Evolutionary conservation across 2,797 vertebrate genomes (phyloP), one percentile per base, ranked within the genome.

Genomic region (Artibeus lituratus): DNA sequence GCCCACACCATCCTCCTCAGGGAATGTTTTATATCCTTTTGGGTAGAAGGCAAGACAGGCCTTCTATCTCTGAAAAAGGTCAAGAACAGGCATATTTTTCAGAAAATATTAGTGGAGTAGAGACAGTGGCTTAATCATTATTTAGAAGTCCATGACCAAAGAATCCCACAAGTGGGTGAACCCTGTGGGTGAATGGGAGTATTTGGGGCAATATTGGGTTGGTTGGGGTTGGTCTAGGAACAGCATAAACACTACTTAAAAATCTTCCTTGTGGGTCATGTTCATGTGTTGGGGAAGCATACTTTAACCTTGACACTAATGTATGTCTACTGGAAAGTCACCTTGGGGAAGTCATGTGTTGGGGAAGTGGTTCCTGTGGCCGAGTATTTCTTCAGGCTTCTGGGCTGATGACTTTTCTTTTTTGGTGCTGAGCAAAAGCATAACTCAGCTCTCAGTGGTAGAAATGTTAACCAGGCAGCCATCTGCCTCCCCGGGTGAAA

Each of bases 401-500:
- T 98, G 0, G 99, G 97, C 99, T 99, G 98, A 99, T 99, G 98
- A 99, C 98, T 98, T 99, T 99, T 0, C n/a, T 55, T n/a, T n/a
- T n/a, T n/a, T n/a, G 53, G 19, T 55, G 53, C 99, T 99, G 90
- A 99, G 99, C 76, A 99, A 99, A 0, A 99, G 98, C 97, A 99
- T 99, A 92, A 99, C 95, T 16, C 98, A 98, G 97, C 98, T 99
- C 3, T 99, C 99, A 80, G 99, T 98, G 21, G 99, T 99, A 97
- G 98, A 99, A 98, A 99, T 99, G 98, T 99, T 99, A 69, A 99
- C 98, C 1, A 99, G 99, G 98, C 99, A 99, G 97, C 99, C 99
- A 92, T 99, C 99, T 97, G 99, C 97, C 1, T 99, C 99, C 99
- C 99, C 74, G 97, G 8, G 10, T 39, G 37, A 97, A 83, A 93